phyloP scores from a whole-genome alignment of 1,140 invertebrate species.

The Ostrea denselamellosa region DNA sequence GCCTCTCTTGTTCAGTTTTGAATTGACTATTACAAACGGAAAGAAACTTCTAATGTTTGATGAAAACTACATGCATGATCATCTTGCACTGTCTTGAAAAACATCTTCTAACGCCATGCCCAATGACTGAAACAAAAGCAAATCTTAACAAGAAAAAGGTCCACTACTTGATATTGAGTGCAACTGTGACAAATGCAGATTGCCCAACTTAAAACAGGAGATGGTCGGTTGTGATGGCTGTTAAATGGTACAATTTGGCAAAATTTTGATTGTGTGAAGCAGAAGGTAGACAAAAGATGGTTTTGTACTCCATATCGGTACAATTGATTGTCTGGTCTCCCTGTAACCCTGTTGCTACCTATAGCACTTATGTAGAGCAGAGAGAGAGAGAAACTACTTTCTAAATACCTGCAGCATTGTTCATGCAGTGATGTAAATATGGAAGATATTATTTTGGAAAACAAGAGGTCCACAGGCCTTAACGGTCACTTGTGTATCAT shows the following conservation, averaged over 20 bases:
- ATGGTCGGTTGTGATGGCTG: slow-evolving; percentile 8
- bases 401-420: no score
- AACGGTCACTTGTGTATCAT: no score
- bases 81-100: slow-evolving; percentile 8
- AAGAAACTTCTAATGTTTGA: neutral
- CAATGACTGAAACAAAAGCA: neutral
- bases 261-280: neutral
- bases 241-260: neutral
- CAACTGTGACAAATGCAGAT: neutral
- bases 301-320: neutral
- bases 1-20: slow-evolving; percentile 5
- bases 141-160: slow-evolving; percentile 7
- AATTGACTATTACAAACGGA: neutral
- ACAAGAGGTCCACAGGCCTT: no score
- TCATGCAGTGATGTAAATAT: no score
- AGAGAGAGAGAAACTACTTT: no score
- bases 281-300: neutral
- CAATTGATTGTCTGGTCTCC: neutral
- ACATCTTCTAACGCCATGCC: neutral
- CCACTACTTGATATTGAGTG: neutral
- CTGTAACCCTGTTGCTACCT: no score
- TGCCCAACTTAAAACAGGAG: slow-evolving; percentile 5
- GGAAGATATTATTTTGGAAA: no score
- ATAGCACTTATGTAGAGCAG: no score
- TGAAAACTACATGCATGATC: neutral